Conservation (phyloP, 2,888 invertebrate genomes). For the Drosophila mulleri region DNA sequence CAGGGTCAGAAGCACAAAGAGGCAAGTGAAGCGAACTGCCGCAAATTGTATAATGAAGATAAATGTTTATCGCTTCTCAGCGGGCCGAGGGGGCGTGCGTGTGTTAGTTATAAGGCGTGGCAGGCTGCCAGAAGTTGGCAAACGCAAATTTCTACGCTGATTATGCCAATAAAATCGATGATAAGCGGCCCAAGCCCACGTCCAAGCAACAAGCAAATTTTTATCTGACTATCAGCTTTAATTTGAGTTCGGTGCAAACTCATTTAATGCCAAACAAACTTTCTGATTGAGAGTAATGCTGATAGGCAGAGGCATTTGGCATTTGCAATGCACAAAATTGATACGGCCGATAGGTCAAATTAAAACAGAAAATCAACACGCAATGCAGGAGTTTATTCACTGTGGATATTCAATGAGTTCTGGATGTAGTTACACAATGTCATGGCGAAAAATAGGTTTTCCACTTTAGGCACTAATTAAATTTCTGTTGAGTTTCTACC, state of each 20-base stretch:
- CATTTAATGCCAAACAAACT: conserved; percentile 49
- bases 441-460: background rate
- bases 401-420: background rate
- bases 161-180: conserved; percentile 80
- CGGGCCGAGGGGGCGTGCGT: conserved; percentile 29
- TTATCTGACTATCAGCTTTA: conserved; percentile 35
- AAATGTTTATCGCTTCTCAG: conserved; percentile 72
- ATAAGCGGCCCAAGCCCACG: conserved; percentile 48
- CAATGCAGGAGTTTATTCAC: too few species aligned
- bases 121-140: conserved; percentile 69
- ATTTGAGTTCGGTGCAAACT: conserved; percentile 47
- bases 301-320: conserved; percentile 57
- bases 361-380: background rate
- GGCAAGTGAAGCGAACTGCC: conserved; percentile 45
- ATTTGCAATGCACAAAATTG: conserved; percentile 56
- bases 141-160: conserved; percentile 73
- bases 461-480: background rate
- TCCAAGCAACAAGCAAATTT: conserved; percentile 60
- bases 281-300: conserved; percentile 30
- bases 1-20: conserved; percentile 3
- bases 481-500: background rate
- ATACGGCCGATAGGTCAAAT: conserved; percentile 29
- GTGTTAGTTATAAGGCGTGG: conserved; percentile 55
- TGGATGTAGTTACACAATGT: background rate
- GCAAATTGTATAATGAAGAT: conserved; percentile 77